Evolutionary conservation across 1,140 invertebrate genomes (phyloP).

Genomic region (honey bee (Apis mellifera)): DNA sequence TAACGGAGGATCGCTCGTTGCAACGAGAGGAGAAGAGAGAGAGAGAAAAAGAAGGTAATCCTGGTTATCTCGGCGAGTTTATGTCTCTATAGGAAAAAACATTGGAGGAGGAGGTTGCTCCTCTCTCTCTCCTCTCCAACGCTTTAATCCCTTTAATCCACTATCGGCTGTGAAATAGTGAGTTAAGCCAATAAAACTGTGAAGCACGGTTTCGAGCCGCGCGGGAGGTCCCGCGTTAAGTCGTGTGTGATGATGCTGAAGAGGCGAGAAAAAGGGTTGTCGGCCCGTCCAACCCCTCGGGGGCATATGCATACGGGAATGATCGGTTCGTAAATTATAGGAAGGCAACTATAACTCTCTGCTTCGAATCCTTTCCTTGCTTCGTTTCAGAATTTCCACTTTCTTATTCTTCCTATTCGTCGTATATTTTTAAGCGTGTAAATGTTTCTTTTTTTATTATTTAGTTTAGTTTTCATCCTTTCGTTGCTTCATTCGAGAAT

Average conservation of each 20-base stretch:
- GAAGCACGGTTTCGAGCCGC: conserved; percentile 28
- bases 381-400: too few relatives aligned
- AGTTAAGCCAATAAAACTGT: conserved; percentile 64
- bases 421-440: too few relatives aligned
- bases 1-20: background rate
- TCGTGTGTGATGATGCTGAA: conserved; percentile 37
- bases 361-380: too few relatives aligned
- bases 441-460: too few relatives aligned
- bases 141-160: conserved; percentile 67
- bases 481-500: too few relatives aligned
- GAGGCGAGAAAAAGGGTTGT: background rate
- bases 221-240: conserved; percentile 56
- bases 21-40: background rate
- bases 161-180: conserved; percentile 69
- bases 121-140: background rate
- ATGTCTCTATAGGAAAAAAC: conserved; percentile 58
- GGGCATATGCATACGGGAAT: too few relatives aligned
- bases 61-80: conserved; percentile 59
- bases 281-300: too few relatives aligned
- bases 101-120: background rate
- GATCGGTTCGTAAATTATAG: too few relatives aligned
- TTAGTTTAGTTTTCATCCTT: too few relatives aligned
- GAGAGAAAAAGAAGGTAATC: conserved; percentile 25
- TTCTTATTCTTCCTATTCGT: too few relatives aligned
- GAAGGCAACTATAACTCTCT: too few relatives aligned